Percentiles rank a stretch among this genome's conserved stretches.
Conservation (phyloP, 2,797 vertebrate species). For the Serranus cabrilla region DNA sequence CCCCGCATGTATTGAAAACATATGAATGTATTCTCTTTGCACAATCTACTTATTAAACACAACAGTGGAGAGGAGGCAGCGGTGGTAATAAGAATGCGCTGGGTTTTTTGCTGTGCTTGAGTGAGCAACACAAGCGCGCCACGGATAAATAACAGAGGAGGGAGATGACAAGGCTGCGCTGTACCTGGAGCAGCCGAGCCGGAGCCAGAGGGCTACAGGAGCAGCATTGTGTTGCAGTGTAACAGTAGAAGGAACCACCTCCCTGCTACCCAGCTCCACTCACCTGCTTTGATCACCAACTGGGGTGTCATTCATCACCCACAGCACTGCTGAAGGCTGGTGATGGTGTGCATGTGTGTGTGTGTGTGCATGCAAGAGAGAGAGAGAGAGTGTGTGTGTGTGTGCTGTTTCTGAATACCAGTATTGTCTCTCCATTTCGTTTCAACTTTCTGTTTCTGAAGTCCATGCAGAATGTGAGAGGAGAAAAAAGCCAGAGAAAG, state of each 20-base stretch:
- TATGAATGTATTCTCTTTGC: conserved; percentile 60
- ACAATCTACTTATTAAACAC: conserved; percentile 62
- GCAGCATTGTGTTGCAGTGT: conserved; percentile 58
- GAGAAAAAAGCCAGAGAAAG: neutral
- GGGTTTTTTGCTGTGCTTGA: conserved; percentile 28
- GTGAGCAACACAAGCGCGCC: conserved; percentile 40
- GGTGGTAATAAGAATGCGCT: conserved; percentile 43
- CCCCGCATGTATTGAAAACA: conserved; percentile 58
- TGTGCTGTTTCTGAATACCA: conserved; percentile 36
- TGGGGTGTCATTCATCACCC: conserved; percentile 83
- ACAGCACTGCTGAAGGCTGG: conserved; percentile 69
- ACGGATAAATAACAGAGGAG: conserved; percentile 65
- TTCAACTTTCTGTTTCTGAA: conserved; percentile 46
- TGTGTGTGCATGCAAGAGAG: conserved; percentile 23
- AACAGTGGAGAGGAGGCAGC: conserved; percentile 33
- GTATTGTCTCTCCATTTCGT: conserved; percentile 35
- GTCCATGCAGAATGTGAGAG: conserved; percentile 19
- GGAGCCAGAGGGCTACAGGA: conserved; percentile 60
- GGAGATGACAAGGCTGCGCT: conserved; percentile 58
- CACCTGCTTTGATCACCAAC: conserved; percentile 83
- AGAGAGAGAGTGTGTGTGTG: neutral
- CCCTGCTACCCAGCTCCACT: conserved; percentile 67
- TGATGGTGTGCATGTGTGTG: conserved; percentile 18
- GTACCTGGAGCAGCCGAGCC: conserved; percentile 56
- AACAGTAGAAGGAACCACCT: conserved; percentile 61